Percentiles rank a stretch among this genome's conserved stretches.
Evolutionary conservation across 2,113 vertebrate species (phyloP).

Genomic region (Mirounga angustirostris): DNA sequence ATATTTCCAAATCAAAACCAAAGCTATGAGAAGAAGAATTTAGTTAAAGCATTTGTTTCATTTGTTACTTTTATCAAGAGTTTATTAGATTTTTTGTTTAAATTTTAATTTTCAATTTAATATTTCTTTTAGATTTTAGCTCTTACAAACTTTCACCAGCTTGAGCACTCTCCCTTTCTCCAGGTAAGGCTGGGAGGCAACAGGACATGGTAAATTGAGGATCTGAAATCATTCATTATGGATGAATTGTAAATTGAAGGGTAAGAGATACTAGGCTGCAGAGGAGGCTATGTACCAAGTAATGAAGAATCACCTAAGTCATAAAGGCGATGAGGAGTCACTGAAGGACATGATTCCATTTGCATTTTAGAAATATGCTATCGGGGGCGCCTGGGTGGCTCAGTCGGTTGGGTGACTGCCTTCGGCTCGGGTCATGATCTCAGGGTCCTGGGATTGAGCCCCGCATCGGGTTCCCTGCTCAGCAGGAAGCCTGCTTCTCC

Average conservation of each 20-base stretch:
- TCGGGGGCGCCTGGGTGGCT: no score
- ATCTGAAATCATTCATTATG: neutral
- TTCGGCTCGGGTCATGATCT: no score
- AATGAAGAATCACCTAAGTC: neutral
- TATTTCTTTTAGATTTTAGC: neutral
- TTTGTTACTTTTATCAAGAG: neutral
- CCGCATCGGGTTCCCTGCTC: no score
- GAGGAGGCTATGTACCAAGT: neutral
- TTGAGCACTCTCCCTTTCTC: neutral
- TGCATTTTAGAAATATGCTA: neutral
- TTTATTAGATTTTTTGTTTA: neutral
- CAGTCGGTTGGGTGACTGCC: no score
- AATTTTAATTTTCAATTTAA: neutral
- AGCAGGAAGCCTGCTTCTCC: no score
- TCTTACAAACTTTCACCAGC: neutral
- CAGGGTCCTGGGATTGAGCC: no score
- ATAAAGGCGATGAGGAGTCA: neutral
- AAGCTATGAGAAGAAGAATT: neutral
- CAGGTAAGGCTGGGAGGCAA: no score
- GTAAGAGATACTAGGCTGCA: neutral
- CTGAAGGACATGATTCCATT: neutral
- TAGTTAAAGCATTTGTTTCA: neutral
- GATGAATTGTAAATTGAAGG: neutral
- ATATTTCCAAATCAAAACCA: neutral
- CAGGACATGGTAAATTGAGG: neutral